Evolutionary conservation across 2,888 invertebrate genomes (phyloP).

Genomic region (Nomada fucata): DNA sequence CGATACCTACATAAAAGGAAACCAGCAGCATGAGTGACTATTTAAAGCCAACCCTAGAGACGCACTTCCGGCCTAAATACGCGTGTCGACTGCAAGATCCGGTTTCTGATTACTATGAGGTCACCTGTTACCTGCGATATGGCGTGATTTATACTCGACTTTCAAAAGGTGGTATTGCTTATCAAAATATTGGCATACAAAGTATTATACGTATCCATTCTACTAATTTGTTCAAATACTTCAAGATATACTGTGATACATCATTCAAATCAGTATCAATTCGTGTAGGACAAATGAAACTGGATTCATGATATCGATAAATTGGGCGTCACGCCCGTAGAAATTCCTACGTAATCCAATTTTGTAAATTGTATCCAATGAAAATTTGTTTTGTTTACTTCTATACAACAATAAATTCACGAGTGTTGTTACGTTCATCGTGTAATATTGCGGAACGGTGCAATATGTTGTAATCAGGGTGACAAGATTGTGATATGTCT

Average conservation of each 20-base stretch:
- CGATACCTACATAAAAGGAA: slow-evolving; percentile 43
- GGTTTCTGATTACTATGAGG: slow-evolving; percentile 69
- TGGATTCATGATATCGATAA: no score
- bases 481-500: slow-evolving; percentile 44
- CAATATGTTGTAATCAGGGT: slow-evolving; percentile 33
- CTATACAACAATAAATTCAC: not conserved
- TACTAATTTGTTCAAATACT: no score
- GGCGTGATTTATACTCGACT: slow-evolving; percentile 52
- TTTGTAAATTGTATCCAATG: not conserved
- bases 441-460: slow-evolving; percentile 30
- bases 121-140: slow-evolving; percentile 55
- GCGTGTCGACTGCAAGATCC: slow-evolving; percentile 70
- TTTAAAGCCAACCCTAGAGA: slow-evolving; percentile 69
- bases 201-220: slow-evolving; percentile 9
- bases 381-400: slow-evolving; percentile 13
- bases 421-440: slow-evolving; percentile 10
- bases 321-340: not conserved
- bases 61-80: slow-evolving; percentile 75
- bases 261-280: no score
- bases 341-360: not conserved
- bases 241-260: no score
- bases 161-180: slow-evolving; percentile 54
- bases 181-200: slow-evolving; percentile 24
- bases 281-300: no score
- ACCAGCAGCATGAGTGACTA: slow-evolving; percentile 50